phyloP scores from a whole-genome alignment of 2,888 invertebrate species.

The Lithophane socia region DNA sequence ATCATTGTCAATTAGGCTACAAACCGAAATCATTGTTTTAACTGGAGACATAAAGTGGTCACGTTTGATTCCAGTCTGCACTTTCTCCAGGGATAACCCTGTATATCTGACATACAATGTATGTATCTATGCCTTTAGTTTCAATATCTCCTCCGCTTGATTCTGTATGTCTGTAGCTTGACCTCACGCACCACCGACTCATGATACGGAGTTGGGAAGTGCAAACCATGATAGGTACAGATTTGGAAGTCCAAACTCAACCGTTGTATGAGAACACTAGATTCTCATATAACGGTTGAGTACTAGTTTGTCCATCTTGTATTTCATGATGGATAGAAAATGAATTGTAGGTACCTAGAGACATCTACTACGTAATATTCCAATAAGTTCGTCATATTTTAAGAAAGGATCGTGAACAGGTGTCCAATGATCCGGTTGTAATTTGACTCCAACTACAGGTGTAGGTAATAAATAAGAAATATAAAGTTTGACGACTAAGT shows the following conservation, averaged over 20 bases:
- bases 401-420: conserved; percentile 70
- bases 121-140: conserved; percentile 97
- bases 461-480: conserved; percentile 67
- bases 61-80: conserved; percentile 96
- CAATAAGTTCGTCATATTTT: conserved; percentile 22
- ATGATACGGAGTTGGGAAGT: conserved; percentile 98
- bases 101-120: conserved; percentile 94
- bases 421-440: conserved; percentile 77
- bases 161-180: conserved; percentile 99
- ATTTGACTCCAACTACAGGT: conserved; percentile 80
- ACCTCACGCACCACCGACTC: conserved; percentile 98
- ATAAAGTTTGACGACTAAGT: conserved; percentile 45
- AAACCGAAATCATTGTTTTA: conserved; percentile 89
- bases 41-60: conserved; percentile 98
- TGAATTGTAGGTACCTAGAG: background rate
- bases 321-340: background rate
- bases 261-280: too few species aligned
- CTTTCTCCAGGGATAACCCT: conserved; percentile 91
- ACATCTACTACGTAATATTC: background rate
- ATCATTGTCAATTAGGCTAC: conserved; percentile 93
- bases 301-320: background rate
- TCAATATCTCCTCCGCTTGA: conserved; percentile 99
- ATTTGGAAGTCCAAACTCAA: conserved; percentile 94
- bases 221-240: conserved; percentile 91
- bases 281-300: background rate